phyloP scores from a whole-genome alignment of 2,797 vertebrate species.

The Orestias chungarensis region DNA sequence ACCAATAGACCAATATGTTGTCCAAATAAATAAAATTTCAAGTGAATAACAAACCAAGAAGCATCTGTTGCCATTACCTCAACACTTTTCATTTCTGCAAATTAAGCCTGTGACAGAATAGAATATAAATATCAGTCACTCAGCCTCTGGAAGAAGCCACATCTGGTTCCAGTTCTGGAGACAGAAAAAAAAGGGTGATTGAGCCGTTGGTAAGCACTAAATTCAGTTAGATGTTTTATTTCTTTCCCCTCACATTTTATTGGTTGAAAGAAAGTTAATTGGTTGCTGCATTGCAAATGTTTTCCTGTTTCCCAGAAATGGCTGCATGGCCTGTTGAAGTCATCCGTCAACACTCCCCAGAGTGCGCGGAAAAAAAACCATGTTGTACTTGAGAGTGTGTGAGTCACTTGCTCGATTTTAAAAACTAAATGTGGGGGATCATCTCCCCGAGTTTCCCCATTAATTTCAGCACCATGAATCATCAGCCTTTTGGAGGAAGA shows the following conservation, averaged over 20 bases:
- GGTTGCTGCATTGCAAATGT: not conserved
- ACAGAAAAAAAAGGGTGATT: not conserved
- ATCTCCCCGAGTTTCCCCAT: conserved; percentile 28
- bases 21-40: conserved; percentile 68
- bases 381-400: conserved; percentile 20
- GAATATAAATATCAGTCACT: conserved; percentile 41
- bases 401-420: conserved; percentile 44
- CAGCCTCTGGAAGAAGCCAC: conserved; percentile 2
- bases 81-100: conserved; percentile 53
- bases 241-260: not conserved
- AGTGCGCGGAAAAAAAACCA: conserved; percentile 17
- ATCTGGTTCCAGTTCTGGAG: conserved; percentile 21
- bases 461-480: conserved; percentile 40
- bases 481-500: conserved; percentile 40
- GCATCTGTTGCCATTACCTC: conserved; percentile 43
- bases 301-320: conserved; percentile 2
- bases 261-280: conserved; percentile 1
- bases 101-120: conserved; percentile 39
- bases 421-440: conserved; percentile 37
- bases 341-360: conserved; percentile 8
- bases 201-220: conserved; percentile 12
- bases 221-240: not conserved
- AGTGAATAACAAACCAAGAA: conserved; percentile 59
- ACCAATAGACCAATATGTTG: conserved; percentile 55
- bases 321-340: conserved; percentile 22